Conservation (phyloP, 2,113 vertebrate species). For the Dryoscopus gambensis region DNA sequence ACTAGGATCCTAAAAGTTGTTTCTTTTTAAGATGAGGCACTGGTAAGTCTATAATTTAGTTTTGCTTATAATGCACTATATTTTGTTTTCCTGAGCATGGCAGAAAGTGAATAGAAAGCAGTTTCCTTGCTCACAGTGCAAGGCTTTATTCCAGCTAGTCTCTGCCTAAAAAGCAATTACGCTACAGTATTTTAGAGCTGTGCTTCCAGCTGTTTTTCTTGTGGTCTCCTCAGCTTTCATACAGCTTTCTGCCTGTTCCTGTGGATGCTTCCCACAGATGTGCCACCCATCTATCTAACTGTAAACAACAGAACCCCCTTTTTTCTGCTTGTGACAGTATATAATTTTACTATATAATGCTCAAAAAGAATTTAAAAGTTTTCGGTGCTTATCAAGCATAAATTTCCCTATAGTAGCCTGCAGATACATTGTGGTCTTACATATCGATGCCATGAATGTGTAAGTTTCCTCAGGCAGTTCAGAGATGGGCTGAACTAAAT, state of each 20-base stretch:
- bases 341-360: neutral
- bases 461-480: neutral
- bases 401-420: neutral
- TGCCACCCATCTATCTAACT: neutral
- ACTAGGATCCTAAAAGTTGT: neutral
- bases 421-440: neutral
- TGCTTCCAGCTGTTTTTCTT: conserved; percentile 33
- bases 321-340: neutral
- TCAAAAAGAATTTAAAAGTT: neutral
- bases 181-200: neutral
- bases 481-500: neutral
- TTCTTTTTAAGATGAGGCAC: neutral
- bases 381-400: neutral
- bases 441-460: neutral
- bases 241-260: neutral
- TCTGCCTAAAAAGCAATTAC: conserved; percentile 14
- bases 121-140: neutral
- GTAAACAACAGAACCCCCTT: neutral
- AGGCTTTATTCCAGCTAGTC: neutral
- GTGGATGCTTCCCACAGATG: neutral
- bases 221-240: neutral
- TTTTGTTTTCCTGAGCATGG: neutral
- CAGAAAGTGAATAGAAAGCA: conserved; percentile 2
- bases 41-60: neutral
- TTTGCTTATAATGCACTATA: neutral